Base-by-base conservation (phyloP, 2,888 invertebrate species). In the Ecdyonurus torrentis region DNA sequence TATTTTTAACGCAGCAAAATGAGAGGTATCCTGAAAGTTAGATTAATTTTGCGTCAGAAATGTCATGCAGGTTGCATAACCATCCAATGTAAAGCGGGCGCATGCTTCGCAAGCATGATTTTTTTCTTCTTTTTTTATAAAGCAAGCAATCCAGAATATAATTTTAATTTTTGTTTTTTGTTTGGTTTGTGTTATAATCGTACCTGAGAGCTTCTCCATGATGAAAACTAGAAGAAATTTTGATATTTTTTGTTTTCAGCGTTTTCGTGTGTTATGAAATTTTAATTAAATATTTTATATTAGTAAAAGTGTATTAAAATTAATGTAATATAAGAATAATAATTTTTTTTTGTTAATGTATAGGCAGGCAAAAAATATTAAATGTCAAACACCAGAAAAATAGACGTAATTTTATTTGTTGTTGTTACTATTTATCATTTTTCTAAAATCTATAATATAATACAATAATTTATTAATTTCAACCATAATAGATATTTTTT, bases 181-280 rank as follows among this genome's bases (percentile, higher is more conserved):
- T 37, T 15, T 37, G 37, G 15, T 37, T 5, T 10, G 37, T 37
- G 37, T 15, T n/a, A n/a, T n/a, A 15, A 23, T 52, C 68, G 68
- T 68, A 75, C 75, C 73, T 75, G 74, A 64, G 73, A 74, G 66
- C 72, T 74, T 69, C 71, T 73, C 75, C 74, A 74, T 64, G 75
- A 72, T 65, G 74, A 72, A 70, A 73, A 73, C 74, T 74, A 68
- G 63, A 67, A 66, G 61, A 63, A 55, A 59, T 59, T 64, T 52
- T 52, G 25, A 64, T 37, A n/a, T n/a, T n/a, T n/a, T n/a, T n/a
- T n/a, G n/a, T n/a, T n/a, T n/a, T n/a, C n/a, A n/a, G n/a, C n/a
- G n/a, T 37, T 15, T 10, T 37, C 37, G 37, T 10, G 5, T 37
- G 37, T 5, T 37, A 37, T 37, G 15, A 10, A 15, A 37, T 37